Base-by-base conservation (phyloP, 2,888 invertebrate species). In the Anarsia innoxiella region DNA sequence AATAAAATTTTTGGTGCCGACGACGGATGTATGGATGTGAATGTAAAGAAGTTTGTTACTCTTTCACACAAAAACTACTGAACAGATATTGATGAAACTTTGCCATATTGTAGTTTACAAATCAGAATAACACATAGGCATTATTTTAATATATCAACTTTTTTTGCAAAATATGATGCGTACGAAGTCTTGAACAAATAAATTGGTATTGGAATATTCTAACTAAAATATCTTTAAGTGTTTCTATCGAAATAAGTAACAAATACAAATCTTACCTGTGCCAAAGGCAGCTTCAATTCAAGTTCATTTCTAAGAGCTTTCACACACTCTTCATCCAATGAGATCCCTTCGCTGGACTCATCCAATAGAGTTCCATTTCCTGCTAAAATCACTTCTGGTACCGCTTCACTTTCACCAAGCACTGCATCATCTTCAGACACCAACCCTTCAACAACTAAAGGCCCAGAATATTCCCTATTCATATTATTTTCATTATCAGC, bases 241-340 rank as follows among this genome's bases (percentile, higher is more conserved):
- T n/a, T n/a, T n/a, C n/a, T n/a, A n/a, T n/a, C n/a, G n/a, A n/a
- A n/a, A n/a, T n/a, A n/a, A n/a, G n/a, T n/a, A n/a, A n/a, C n/a
- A n/a, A n/a, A n/a, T n/a, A n/a, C n/a, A n/a, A n/a, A n/a, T 53
- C 61, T 66, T 51, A 88, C 88, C 73, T 90, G 90, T 31, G 90
- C 90, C 40, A 89, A 83, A 6, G 92, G 91, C 46, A 92, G 74
- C 65, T 92, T 92, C 51, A 90, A 86, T 49, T 89, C 83, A 29
- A 92, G 66, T 63, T 92, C 92, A 52, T 90, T 91, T 41, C 92
- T 75, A 41, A 92, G 84, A 1, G 91, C 91, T 25, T 89, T 85
- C 52, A 91, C 90, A 48, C 90, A 89, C 56, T 91, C 91, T 53
- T 91, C 91, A 53, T 92, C 90, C 41, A 91, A 72, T 11, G 85